Conservation (phyloP, 92 coral and sea anemone genomes). For the Umimayanthus kanabou region DNA sequence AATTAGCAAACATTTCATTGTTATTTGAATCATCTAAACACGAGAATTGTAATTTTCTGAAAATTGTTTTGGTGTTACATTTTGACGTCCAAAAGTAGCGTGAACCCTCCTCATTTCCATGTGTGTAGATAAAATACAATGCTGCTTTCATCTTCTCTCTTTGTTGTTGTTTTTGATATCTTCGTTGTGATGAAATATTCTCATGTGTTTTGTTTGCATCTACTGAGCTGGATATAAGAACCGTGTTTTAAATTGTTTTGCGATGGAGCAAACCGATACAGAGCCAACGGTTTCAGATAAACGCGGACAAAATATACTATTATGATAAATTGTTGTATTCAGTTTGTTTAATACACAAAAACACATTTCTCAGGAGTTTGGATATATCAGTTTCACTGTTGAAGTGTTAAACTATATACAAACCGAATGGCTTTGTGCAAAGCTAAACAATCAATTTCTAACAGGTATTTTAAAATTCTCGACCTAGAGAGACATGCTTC, state of each 20-base stretch:
- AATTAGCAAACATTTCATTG: background rate
- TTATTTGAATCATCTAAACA: background rate
- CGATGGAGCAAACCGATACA: background rate
- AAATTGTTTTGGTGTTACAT: background rate
- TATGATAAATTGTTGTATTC: background rate
- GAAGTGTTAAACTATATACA: background rate
- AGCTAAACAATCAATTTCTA: background rate
- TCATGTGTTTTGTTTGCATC: background rate
- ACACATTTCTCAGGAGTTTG: too few species aligned
- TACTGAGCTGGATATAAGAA: background rate
- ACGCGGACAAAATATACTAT: background rate
- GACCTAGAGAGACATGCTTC: background rate
- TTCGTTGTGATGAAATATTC: background rate
- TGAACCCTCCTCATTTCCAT: background rate
- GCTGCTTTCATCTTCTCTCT: background rate
- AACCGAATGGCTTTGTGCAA: background rate
- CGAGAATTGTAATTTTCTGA: background rate
- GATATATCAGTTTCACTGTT: background rate
- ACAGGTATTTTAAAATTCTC: background rate
- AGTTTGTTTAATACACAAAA: background rate
- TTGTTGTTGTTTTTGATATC: background rate
- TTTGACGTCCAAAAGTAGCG: background rate
- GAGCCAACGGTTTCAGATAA: constrained; percentile 1
- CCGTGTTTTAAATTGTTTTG: background rate
- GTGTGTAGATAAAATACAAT: background rate